These are phyloP conservation scores for Eueides isabella DNA, from an alignment of 1,140 invertebrate species.

Conservation along the genomic window DNA sequence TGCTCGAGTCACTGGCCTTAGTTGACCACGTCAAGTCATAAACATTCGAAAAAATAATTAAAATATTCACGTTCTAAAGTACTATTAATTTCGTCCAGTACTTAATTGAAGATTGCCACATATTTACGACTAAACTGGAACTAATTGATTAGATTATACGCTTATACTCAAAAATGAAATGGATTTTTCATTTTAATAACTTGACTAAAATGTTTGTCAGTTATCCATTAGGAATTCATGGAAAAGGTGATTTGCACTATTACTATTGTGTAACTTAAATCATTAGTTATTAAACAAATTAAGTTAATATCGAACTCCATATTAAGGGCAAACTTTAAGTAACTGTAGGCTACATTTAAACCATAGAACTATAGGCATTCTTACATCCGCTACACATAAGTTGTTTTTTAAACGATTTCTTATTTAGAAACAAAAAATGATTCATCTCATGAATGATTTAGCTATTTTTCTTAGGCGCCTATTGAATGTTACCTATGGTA, in stretches of 20 bases:
- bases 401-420: too few species aligned
- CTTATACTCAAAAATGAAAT: conserved; percentile 17
- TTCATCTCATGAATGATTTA: background rate
- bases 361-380: background rate
- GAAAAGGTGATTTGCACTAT: background rate
- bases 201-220: background rate
- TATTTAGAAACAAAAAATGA: too few species aligned
- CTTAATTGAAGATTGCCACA: conserved; percentile 40
- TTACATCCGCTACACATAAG: too few species aligned
- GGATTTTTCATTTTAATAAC: conserved; percentile 9
- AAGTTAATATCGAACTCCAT: background rate
- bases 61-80: conserved; percentile 40
- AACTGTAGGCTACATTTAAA: background rate
- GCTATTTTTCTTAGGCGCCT: background rate
- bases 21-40: conserved; percentile 44
- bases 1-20: conserved; percentile 66
- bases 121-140: conserved; percentile 36
- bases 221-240: background rate
- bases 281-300: background rate
- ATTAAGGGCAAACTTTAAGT: background rate
- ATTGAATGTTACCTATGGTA: background rate
- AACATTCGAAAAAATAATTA: conserved; percentile 47
- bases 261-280: background rate
- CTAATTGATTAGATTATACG: conserved; percentile 37
- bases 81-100: conserved; percentile 34